Evolutionary conservation across 2,888 invertebrate species (phyloP).

Genomic region (Pterostichus madidus): DNA sequence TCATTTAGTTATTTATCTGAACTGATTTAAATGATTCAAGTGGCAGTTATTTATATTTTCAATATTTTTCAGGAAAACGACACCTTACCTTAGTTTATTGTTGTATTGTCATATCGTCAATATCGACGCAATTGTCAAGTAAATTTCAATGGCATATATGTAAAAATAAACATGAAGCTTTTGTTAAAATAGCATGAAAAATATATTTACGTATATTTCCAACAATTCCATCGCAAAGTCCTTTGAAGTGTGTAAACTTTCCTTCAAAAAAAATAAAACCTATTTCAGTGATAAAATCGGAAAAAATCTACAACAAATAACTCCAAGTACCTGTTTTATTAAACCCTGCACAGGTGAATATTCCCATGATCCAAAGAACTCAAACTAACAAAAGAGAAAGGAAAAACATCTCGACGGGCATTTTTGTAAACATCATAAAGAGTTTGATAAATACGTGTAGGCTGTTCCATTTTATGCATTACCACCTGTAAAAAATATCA

Average conservation of each 20-base stretch:
- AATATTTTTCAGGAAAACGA: too few species aligned
- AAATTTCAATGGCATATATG: too few species aligned
- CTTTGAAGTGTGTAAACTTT: neutral
- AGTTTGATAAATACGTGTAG: conserved; percentile 50
- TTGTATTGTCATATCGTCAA: too few species aligned
- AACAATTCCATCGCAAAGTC: neutral
- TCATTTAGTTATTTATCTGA: too few species aligned
- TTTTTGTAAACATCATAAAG: conserved; percentile 56
- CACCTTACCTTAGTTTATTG: too few species aligned
- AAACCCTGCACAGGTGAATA: conserved; percentile 8
- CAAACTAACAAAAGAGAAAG: conserved; percentile 15
- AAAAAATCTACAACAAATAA: neutral
- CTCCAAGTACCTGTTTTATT: conserved; percentile 32
- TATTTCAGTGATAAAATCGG: neutral
- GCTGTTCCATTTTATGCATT: conserved; percentile 38
- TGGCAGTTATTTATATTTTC: too few species aligned
- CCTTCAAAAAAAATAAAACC: neutral
- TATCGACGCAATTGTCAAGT: too few species aligned
- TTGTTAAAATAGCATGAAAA: too few species aligned
- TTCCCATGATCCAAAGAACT: conserved; percentile 27
- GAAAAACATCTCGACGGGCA: conserved; percentile 14
- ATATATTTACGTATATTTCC: neutral
- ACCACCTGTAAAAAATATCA: conserved; percentile 46
- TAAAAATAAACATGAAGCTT: too few species aligned
- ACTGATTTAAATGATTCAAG: too few species aligned